Evolutionary conservation across 2,797 vertebrate species (phyloP).

Genomic region (Streptopelia turtur): DNA sequence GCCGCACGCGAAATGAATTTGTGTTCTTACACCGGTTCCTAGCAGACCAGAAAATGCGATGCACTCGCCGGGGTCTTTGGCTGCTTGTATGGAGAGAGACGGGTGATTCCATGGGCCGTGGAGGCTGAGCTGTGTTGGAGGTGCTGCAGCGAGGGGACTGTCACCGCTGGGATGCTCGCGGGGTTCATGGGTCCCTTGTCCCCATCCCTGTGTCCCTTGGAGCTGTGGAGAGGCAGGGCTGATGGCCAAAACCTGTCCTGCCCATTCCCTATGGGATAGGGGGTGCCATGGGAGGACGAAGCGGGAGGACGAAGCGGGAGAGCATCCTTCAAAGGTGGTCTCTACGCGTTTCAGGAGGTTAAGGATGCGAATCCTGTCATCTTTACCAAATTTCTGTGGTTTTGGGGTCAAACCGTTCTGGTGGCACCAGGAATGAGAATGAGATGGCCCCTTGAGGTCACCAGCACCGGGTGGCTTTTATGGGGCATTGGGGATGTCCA

Average conservation of each 20-base stretch:
- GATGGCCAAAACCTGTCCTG: background rate
- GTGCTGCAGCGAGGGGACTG: background rate
- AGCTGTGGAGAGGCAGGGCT: background rate
- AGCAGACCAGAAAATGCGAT: background rate
- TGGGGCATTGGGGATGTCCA: background rate
- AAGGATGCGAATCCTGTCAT: fast-evolving
- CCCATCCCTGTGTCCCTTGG: fast-evolving
- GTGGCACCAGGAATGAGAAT: background rate
- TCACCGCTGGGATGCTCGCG: fast-evolving
- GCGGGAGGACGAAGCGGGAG: fast-evolving
- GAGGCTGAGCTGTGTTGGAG: background rate
- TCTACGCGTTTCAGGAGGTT: too few relatives aligned
- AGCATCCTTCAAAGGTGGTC: fast-evolving
- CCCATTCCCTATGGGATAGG: fast-evolving
- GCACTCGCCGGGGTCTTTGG: background rate
- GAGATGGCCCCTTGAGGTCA: too few relatives aligned
- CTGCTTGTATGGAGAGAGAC: background rate
- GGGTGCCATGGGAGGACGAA: fast-evolving
- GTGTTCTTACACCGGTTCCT: background rate
- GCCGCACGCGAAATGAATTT: background rate
- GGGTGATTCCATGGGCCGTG: background rate
- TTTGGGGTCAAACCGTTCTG: too few relatives aligned
- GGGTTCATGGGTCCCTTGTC: fast-evolving
- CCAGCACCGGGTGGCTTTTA: fast-evolving
- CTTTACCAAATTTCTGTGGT: fast-evolving